Percentiles rank a stretch among this genome's conserved stretches.
phyloP scores from a whole-genome alignment of 1,140 invertebrate genomes.

The Stegodyphus dumicola region DNA sequence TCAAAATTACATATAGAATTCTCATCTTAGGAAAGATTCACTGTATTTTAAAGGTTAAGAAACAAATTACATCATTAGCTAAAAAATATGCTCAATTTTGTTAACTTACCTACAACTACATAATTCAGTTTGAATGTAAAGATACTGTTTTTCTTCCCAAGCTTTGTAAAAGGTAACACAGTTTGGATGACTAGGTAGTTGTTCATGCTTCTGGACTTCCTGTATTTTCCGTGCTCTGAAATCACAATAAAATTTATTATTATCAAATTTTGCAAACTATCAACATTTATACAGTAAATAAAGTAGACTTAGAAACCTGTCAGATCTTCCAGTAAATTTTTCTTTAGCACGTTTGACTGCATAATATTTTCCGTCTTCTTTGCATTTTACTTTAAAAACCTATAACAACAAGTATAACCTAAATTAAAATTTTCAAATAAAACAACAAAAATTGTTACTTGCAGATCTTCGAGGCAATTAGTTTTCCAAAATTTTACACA shows the following conservation, averaged over 20 bases:
- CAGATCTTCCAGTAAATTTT: constrained; percentile 73
- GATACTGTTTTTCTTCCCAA: constrained; percentile 79
- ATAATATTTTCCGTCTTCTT: constrained; percentile 76
- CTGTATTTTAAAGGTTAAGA: too few relatives aligned
- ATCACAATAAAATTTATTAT: not conserved
- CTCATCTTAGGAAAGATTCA: too few relatives aligned
- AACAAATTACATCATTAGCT: too few relatives aligned
- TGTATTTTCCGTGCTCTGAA: constrained; percentile 73
- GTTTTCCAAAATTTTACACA: too few relatives aligned
- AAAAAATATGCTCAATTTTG: too few relatives aligned
- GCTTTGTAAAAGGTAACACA: constrained; percentile 77
- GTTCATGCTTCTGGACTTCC: constrained; percentile 79
- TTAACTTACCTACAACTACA: constrained; percentile 72
- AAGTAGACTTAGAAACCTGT: constrained; percentile 69
- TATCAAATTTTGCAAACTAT: not conserved
- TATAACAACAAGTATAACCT: constrained; percentile 56
- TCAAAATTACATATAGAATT: too few relatives aligned
- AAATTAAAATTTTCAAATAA: too few relatives aligned
- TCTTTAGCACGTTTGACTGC: constrained; percentile 77
- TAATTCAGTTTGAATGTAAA: constrained; percentile 81
- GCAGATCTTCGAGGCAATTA: too few relatives aligned
- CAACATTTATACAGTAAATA: not conserved
- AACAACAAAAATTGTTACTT: too few relatives aligned
- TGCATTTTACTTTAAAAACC: constrained; percentile 75
- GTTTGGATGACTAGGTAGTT: constrained; percentile 76